These are phyloP conservation scores for Microhierax caerulescens DNA, from an alignment of 2,797 vertebrate genomes.

Conservation along the genomic window DNA sequence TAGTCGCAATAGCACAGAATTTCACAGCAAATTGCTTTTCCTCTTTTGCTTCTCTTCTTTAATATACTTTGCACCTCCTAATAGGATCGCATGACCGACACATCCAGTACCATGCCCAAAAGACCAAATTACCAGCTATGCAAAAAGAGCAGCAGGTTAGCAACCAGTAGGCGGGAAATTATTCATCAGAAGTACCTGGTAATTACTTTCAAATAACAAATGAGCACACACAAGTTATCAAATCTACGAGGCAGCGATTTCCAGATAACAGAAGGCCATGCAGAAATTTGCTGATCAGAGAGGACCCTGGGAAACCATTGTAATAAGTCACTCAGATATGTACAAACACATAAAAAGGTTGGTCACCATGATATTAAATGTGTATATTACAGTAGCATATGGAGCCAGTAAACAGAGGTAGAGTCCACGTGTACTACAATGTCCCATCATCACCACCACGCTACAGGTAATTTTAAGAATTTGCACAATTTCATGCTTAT, in stretches of 20 bases:
- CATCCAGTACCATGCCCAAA: fast-evolving
- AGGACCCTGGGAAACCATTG: not conserved
- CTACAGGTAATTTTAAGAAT: not conserved
- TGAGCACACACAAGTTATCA: not conserved
- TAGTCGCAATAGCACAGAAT: not conserved
- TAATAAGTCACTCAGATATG: not conserved
- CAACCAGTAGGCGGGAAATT: not conserved
- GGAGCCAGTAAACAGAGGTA: not conserved
- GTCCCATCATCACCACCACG: not conserved
- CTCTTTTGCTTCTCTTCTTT: not conserved
- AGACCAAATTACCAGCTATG: not conserved
- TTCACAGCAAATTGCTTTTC: not conserved
- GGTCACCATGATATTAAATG: not conserved
- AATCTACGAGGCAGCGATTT: not conserved
- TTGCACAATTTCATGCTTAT: not conserved
- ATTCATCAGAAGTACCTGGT: not conserved
- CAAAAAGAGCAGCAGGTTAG: not conserved
- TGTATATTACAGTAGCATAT: fast-evolving
- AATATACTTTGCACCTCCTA: not conserved
- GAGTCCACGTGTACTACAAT: not conserved
- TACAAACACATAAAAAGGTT: not conserved
- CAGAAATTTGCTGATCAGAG: not conserved
- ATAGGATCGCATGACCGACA: not conserved
- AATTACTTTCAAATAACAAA: not conserved
- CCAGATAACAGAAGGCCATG: not conserved